Evolutionary conservation across 2,888 invertebrate species (phyloP), one percentile per base, ranked within the genome.

Genomic region (Nemotelus pantherinus): DNA sequence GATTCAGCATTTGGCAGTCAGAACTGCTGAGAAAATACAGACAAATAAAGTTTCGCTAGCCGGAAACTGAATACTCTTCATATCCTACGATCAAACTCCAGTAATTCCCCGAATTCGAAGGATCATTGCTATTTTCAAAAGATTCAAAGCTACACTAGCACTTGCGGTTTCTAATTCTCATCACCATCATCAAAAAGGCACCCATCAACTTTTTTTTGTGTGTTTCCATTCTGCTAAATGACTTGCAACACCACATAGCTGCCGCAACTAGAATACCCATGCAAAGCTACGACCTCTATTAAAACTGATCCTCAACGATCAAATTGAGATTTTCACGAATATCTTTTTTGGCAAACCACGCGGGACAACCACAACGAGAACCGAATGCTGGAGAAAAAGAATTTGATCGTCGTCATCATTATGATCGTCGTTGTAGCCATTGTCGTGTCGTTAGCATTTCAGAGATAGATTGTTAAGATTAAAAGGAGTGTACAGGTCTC

Each of bases 401-500:
- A 50, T 50, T 9, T 9, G 9, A 50, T 5, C 50, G 9, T 5
- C 25, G 25, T 25, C 25, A 25, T 25, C 25, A 25, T 25, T 25
- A 25, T 25, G 25, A 25, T 25, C 25, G 25, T 25, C 25, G 25
- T 25, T 25, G 44, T 47, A 43, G 65, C 25, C 65, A n/a, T 45
- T 65, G 65, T 65, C 7, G 7, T 47, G 65, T 45, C 65, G 65
- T 25, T 65, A 45, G 45, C 47, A 25, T 47, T 44, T 25, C 7
- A 25, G 25, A 25, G 47, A 65, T 65, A 65, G 44, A 65, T 65
- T 45, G n/a, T 58, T 44, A 3, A 47, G 65, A 65, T 65, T 65
- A 45, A 65, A 65, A 45, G 47, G 65, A n/a, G 65, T 65, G 65
- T 65, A 65, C 9, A n/a, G 65, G 47, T 65, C 65, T 25, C 47